Evolutionary conservation across 1,140 invertebrate genomes (phyloP).

Genomic region (Drosophila pseudoobscura): DNA sequence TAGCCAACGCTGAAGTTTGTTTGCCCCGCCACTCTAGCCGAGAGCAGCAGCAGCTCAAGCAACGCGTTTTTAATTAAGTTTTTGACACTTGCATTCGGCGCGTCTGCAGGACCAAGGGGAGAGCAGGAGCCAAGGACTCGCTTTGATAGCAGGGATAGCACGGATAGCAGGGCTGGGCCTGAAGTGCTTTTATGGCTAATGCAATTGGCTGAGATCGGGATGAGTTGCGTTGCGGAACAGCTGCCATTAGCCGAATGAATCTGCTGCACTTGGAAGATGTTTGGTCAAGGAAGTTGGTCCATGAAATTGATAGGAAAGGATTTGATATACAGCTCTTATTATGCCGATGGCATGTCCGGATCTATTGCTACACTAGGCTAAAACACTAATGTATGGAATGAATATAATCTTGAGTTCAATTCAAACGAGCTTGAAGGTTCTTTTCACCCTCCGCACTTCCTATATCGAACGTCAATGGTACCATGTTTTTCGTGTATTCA

Average conservation of each 20-base stretch:
- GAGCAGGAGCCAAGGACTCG: not conserved
- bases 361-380: too few relatives aligned
- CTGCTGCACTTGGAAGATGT: slow-evolving; percentile 20
- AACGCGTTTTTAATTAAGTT: slow-evolving; percentile 79
- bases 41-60: slow-evolving; percentile 39
- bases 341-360: too few relatives aligned
- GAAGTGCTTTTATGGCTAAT: slow-evolving; percentile 46
- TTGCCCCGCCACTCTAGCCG: slow-evolving; percentile 49
- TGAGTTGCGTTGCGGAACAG: slow-evolving; percentile 15
- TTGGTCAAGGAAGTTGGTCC: slow-evolving; percentile 14
- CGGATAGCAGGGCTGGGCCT: slow-evolving; percentile 4
- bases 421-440: too few relatives aligned
- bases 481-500: too few relatives aligned
- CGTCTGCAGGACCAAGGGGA: slow-evolving; percentile 6
- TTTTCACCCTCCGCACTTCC: too few relatives aligned
- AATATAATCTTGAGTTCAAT: not conserved
- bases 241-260: slow-evolving; percentile 29
- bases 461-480: too few relatives aligned
- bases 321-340: not conserved
- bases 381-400: too few relatives aligned
- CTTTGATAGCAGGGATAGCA: too few relatives aligned
- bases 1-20: slow-evolving; percentile 47
- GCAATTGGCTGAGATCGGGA: slow-evolving; percentile 43
- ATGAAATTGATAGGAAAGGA: slow-evolving; percentile 8
- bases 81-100: slow-evolving; percentile 74